A percentile compares a stretch with the other conserved stretches of the same genome.
phyloP scores from a whole-genome alignment of 2,797 vertebrate species.

The Gallinago stenura region DNA sequence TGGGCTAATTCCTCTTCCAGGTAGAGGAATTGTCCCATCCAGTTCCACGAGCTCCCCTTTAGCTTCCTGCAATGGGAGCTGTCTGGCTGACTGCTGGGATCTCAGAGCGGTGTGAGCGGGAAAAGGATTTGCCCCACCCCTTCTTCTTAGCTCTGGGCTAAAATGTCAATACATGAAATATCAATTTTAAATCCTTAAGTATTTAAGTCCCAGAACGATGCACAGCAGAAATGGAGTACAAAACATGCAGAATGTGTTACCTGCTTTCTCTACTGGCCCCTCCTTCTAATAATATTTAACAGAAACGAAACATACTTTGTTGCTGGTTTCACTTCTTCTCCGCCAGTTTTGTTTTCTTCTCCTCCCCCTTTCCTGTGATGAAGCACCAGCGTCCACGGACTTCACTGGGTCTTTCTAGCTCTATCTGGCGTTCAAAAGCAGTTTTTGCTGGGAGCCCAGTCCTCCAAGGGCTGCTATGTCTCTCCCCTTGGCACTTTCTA shows the following conservation, averaged over 20 bases:
- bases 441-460: neutral
- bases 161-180: neutral
- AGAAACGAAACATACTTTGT: neutral
- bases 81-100: neutral
- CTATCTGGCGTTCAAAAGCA: neutral
- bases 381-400: neutral
- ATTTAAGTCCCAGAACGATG: neutral
- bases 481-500: neutral
- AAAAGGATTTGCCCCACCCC: neutral
- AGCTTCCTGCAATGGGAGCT: neutral
- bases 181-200: neutral
- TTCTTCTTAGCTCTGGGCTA: neutral
- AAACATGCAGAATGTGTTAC: accelerated
- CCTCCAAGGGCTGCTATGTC: neutral
- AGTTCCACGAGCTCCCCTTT: neutral
- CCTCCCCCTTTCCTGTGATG: neutral
- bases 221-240: neutral
- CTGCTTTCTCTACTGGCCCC: neutral
- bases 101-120: neutral
- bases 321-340: neutral
- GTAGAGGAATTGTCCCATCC: neutral
- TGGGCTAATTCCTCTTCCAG: neutral
- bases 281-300: neutral
- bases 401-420: neutral
- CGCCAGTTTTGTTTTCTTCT: accelerated